Conservation (phyloP, 2,797 vertebrate species). For the Aphelocoma californica region DNA sequence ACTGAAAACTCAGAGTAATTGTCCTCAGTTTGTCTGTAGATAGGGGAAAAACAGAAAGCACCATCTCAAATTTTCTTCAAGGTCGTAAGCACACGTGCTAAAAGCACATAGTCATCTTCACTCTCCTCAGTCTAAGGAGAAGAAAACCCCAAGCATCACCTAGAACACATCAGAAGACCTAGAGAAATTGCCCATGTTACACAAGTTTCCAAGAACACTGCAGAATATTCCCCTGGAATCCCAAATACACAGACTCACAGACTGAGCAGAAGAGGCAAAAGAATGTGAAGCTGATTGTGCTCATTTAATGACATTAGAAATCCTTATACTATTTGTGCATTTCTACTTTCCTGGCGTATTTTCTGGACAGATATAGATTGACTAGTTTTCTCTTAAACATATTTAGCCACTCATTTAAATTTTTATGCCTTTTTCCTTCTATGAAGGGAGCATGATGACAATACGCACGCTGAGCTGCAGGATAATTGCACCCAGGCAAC, state of each 20-base stretch:
- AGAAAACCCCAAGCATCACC: neutral
- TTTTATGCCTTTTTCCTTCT: neutral
- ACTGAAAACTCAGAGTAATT: neutral
- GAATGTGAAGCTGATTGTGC: neutral
- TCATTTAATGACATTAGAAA: neutral
- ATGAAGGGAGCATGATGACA: neutral
- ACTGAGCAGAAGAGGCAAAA: neutral
- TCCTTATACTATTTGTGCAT: neutral
- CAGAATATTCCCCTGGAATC: neutral
- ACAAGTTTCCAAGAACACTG: neutral
- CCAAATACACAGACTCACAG: neutral
- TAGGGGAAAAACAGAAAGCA: neutral
- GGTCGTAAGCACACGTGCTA: accelerated
- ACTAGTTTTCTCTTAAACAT: neutral
- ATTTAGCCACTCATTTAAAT: neutral
- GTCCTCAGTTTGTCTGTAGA: neutral
- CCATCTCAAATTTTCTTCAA: neutral
- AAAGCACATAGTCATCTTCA: neutral
- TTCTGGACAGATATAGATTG: neutral
- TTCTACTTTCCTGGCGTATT: neutral
- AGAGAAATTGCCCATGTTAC: neutral
- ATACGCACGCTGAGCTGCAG: neutral
- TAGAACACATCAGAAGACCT: neutral
- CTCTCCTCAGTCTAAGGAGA: neutral
- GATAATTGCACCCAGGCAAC: neutral